Evolutionary conservation across 2,797 vertebrate species (phyloP).

Genomic region (Serranus cabrilla): DNA sequence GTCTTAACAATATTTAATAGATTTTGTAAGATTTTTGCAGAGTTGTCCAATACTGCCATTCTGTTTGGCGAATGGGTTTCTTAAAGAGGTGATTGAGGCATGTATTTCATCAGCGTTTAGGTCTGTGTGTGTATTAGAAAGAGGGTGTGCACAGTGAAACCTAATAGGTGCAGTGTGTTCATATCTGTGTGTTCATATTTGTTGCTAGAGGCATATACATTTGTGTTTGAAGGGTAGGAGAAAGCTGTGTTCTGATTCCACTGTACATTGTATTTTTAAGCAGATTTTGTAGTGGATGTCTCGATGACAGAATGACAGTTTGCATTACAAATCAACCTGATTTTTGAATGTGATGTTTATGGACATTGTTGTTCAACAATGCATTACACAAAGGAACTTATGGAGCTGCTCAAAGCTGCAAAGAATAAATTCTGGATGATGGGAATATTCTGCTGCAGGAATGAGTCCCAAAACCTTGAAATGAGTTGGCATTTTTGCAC

Average conservation of each 20-base stretch:
- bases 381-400: neutral
- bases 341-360: neutral
- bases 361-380: neutral
- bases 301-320: neutral
- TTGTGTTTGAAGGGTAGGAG: neutral
- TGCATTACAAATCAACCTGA: neutral
- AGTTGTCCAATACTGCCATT: neutral
- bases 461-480: too few species aligned
- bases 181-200: neutral
- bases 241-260: neutral
- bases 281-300: neutral
- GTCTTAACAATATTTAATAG: slow-evolving; percentile 6
- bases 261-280: neutral
- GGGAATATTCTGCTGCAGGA: neutral
- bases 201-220: neutral
- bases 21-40: neutral
- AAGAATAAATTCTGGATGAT: neutral
- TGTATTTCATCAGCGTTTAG: neutral
- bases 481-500: too few species aligned
- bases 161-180: neutral
- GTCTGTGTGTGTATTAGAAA: neutral
- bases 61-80: neutral
- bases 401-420: slow-evolving; percentile 16
- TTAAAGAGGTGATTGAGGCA: neutral
- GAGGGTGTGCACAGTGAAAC: neutral